Evolutionary conservation across 2,797 vertebrate species (phyloP), one percentile per base, ranked within the genome.

Genomic region (Sus cebifrons): DNA sequence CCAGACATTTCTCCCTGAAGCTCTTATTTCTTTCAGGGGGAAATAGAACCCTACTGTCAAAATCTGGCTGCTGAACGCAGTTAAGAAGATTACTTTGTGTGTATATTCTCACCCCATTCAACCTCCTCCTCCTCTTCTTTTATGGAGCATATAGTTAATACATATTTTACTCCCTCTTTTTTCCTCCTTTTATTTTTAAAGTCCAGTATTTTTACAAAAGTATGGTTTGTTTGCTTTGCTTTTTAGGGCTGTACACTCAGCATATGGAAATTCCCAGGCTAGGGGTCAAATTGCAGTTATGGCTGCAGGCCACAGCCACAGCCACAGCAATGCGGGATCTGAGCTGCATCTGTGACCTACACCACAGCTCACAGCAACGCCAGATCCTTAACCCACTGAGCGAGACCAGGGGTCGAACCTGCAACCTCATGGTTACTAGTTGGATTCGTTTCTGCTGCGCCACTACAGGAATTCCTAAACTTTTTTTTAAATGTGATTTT

Each of bases 151-250:
- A 64, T 1, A 52, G 25, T 84, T 91, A 73, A 20, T 27, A 54
- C n/a, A 36, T 60, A 14, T 21, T 49, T 54, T 18, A 52, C 20
- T 36, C 20, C 56, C 44, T 65, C 36, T 83, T 68, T 20, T 60
- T 79, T 40, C 58, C 60, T 64, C 11, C 73, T 85, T 52, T 71
- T 60, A 65, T 52, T 29, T 82, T 86, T 40, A 44, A 86, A 83
- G 29, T 83, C 36, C 12, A 62, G 5, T 85, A 65, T 88, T 81
- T 87, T 67, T 74, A 10, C 44, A 92, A 14, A 74, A 74, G 0
- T 64, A 36, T 79, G 20, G 70, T 52, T 89, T 49, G 32, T 86
- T 91, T 68, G 21, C 81, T 88, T 96, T 70, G 44, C 44, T 49
- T 49, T 49, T 10, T 6, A 49, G 44, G 44, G 44, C 44, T 49